These are phyloP conservation scores for Scartelaos histophorus DNA, from an alignment of 2,113 vertebrate species.

Conservation along the genomic window DNA sequence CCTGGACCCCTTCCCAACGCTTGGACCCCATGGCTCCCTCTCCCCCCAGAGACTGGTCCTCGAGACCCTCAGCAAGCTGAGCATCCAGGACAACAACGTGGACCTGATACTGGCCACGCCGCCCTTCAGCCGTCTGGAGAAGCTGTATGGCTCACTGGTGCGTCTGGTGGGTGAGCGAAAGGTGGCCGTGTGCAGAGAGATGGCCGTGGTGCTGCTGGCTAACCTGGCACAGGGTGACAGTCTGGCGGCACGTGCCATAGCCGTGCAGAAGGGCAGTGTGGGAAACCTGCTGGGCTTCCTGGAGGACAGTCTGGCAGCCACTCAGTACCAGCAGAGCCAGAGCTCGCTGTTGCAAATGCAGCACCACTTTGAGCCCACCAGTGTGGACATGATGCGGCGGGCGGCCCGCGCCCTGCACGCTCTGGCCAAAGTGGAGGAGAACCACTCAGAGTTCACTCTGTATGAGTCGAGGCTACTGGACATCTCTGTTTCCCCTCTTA, in stretches of 20 bases:
- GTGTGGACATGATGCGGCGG: constrained; percentile 99
- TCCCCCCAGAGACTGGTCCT: constrained; percentile 98
- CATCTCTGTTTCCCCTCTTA: constrained; percentile 96
- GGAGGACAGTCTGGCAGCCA: constrained; percentile 97
- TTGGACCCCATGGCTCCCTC: constrained; percentile 91
- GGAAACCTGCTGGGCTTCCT: constrained; percentile 96
- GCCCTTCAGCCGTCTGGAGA: constrained; percentile 95
- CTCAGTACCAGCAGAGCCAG: constrained; percentile 97
- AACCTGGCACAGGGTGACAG: constrained; percentile 97
- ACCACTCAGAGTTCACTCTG: constrained; percentile 98
- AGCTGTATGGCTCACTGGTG: constrained; percentile 94
- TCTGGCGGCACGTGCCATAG: constrained; percentile 90
- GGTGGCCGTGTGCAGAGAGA: constrained; percentile 96
- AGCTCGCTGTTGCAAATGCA: constrained; percentile 90
- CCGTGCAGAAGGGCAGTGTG: constrained; percentile 95
- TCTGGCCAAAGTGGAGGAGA: constrained; percentile 96
- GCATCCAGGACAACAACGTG: constrained; percentile 99
- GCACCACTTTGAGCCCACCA: constrained; percentile 94
- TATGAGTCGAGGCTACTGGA: constrained; percentile 98
- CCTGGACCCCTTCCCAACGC: constrained; percentile 93
- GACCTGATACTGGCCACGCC: constrained; percentile 98
- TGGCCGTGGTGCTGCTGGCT: constrained; percentile 97
- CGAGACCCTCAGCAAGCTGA: constrained; percentile 99
- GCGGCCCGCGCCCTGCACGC: constrained; percentile 95
- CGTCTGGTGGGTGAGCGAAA: constrained; percentile 96